Base-by-base conservation (phyloP, 2,113 vertebrate species). In the Lampris megalopsis region DNA sequence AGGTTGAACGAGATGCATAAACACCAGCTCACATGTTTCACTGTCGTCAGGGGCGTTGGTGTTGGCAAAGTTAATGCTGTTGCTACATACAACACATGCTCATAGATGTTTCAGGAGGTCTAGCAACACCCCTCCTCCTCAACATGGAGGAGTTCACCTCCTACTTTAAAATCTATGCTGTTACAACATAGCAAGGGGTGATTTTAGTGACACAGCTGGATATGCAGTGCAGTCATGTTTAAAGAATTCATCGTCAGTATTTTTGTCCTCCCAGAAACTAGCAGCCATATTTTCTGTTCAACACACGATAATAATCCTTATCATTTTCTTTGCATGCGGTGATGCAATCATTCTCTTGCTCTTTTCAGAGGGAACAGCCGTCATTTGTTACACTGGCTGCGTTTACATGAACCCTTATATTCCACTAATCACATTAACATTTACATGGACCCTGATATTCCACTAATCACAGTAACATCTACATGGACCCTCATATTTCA, bases 301-400 rank as follows among this genome's bases (percentile, higher is more conserved):
- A 40, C 57, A 65, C 69, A 80, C 60, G n/a, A 0, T 72, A 67
- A 75, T 82, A 74, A 85, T 49, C 52, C 24, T 11, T 80, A n/a
- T 72, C 56, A 67, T 43, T 47, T 65, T 62, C 69, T 76, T 62
- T 85, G 86, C 89, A 87, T 89, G 80, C 52, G 42, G 0, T 69
- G 49, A 69, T 24, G 24, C 66, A 66, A 6, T 77, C 68, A 80
- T 75, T 63, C 47, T 56, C 59, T 53, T 5, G 8, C 63, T 81
- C 57, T 73, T 80, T 47, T 5, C 1, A 58, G 53, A 61, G 24
- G 8, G 35, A 43, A 1, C 67, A 68, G 9, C 4, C 10, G 24
- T n/a, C 40, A 42, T 68, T 10, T 40, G 5, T 40, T 7, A 9
- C 58, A 40, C 58, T 10, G 9, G 2, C 43, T 1, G 41, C 5